Percentiles rank a stretch among this genome's conserved stretches.
Conservation (phyloP, 2,888 invertebrate species). For the Leptinotarsa tumamoca region DNA sequence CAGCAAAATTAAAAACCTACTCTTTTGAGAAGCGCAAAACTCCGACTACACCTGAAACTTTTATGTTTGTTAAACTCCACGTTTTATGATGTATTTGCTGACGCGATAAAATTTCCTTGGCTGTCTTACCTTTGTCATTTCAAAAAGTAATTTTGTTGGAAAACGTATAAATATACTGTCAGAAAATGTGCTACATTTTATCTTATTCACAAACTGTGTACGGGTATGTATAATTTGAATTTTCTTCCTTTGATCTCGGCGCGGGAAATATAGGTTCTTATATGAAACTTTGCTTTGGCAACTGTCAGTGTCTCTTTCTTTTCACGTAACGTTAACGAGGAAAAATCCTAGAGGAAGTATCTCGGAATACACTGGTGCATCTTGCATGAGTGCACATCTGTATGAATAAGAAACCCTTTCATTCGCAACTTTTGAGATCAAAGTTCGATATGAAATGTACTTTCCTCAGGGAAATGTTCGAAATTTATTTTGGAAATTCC, state of each 20-base stretch:
- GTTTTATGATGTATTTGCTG: slow-evolving; percentile 36
- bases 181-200: slow-evolving; percentile 20
- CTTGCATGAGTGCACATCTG: neutral
- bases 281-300: neutral
- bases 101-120: slow-evolving; percentile 28
- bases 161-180: slow-evolving; percentile 33
- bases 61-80: slow-evolving; percentile 35
- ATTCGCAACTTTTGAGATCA: neutral
- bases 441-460: neutral
- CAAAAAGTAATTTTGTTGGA: slow-evolving; percentile 41
- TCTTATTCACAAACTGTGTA: slow-evolving; percentile 5
- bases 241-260: slow-evolving; percentile 6
- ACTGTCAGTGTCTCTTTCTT: slow-evolving; percentile 4
- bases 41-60: slow-evolving; percentile 35
- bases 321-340: neutral
- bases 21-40: slow-evolving; percentile 29
- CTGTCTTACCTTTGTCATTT: slow-evolving; percentile 41
- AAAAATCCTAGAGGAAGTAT: neutral
- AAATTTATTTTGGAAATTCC: no score
- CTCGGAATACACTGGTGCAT: neutral
- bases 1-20: slow-evolving; percentile 34
- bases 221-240: slow-evolving; percentile 16
- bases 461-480: no score
- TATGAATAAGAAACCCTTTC: neutral
- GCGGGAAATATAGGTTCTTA: neutral